A percentile compares a stretch with the other conserved stretches of the same genome.
These are phyloP conservation scores for Xiphophorus birchmanni DNA, from an alignment of 2,797 vertebrate species.

Conservation along the genomic window DNA sequence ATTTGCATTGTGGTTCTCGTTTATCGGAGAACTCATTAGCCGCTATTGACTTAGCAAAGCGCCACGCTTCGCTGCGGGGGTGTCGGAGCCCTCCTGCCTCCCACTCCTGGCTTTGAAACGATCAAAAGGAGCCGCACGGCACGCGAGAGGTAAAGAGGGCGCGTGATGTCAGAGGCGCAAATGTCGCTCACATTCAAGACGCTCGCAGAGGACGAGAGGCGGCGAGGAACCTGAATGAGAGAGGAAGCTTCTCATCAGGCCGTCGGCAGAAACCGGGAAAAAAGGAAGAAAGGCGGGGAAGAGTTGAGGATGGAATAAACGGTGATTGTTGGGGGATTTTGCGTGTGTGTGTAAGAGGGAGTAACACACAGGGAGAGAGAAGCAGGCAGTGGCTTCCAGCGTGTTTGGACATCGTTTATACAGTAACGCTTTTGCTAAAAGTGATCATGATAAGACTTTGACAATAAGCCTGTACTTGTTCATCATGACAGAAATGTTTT, in stretches of 20 bases:
- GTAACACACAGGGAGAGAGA: slow-evolving; percentile 1
- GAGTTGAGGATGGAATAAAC: slow-evolving; percentile 36
- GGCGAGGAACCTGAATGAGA: slow-evolving; percentile 65
- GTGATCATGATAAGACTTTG: slow-evolving; percentile 43
- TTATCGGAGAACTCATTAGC: slow-evolving; percentile 65
- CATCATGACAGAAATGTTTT: slow-evolving; percentile 13
- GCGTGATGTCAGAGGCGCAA: slow-evolving; percentile 60
- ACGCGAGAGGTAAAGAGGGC: slow-evolving; percentile 56
- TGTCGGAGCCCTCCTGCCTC: slow-evolving; percentile 30
- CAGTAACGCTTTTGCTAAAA: slow-evolving; percentile 49
- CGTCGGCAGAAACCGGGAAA: slow-evolving; percentile 15
- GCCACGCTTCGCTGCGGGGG: slow-evolving; percentile 32
- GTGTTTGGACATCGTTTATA: slow-evolving; percentile 69
- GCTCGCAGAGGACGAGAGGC: slow-evolving; percentile 34
- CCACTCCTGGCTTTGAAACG: slow-evolving; percentile 60
- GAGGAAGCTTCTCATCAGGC: slow-evolving; percentile 64
- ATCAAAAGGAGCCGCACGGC: slow-evolving; percentile 60
- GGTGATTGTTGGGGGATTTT: slow-evolving; percentile 44
- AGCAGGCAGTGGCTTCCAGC: slow-evolving; percentile 41
- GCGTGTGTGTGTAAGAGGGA: background rate
- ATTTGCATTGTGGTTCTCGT: slow-evolving; percentile 62
- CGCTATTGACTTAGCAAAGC: slow-evolving; percentile 71
- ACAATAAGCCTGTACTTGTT: slow-evolving; percentile 26
- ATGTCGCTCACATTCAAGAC: slow-evolving; percentile 56
- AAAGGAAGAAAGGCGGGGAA: slow-evolving; percentile 27